A percentile compares a stretch with the other conserved stretches of the same genome.
phyloP scores from a whole-genome alignment of 2,113 vertebrate species.

The Brevimyrus niger region DNA sequence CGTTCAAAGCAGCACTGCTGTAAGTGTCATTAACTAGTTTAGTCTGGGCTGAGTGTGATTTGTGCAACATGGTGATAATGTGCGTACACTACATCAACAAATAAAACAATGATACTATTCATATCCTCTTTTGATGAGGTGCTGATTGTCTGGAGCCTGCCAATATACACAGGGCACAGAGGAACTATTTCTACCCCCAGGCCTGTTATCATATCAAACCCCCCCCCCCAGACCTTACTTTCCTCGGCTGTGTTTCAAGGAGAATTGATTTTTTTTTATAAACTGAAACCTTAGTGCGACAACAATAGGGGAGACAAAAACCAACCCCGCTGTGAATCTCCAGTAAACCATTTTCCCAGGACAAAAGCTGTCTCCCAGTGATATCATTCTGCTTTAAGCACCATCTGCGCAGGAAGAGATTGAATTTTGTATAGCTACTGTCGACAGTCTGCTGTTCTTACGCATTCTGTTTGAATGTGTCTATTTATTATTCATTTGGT shows the following conservation, averaged over 20 bases:
- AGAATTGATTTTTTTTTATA: conserved; percentile 61
- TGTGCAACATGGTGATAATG: neutral
- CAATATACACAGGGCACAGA: neutral
- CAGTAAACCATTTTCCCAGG: conserved; percentile 47
- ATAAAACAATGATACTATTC: neutral
- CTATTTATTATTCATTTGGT: conserved; percentile 15
- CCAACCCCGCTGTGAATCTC: conserved; percentile 36
- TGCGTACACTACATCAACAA: neutral
- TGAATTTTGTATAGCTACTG: conserved; percentile 29
- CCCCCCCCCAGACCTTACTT: conserved; percentile 8
- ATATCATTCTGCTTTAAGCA: neutral
- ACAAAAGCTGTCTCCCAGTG: conserved; percentile 44
- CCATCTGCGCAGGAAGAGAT: neutral
- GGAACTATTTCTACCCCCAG: conserved; percentile 2
- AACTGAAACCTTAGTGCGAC: conserved; percentile 56
- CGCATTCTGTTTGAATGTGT: conserved; percentile 19
- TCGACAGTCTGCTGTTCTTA: conserved; percentile 6
- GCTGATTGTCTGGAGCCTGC: neutral
- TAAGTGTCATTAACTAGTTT: neutral
- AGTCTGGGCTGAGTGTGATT: neutral
- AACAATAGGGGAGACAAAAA: conserved; percentile 42
- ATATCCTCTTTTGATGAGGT: neutral
- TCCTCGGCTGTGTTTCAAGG: conserved; percentile 58
- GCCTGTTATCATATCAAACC: conserved; percentile 24
- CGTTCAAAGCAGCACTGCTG: neutral